phyloP scores from a whole-genome alignment of 2,888 invertebrate genomes.

The Oxystoma pomonae region DNA sequence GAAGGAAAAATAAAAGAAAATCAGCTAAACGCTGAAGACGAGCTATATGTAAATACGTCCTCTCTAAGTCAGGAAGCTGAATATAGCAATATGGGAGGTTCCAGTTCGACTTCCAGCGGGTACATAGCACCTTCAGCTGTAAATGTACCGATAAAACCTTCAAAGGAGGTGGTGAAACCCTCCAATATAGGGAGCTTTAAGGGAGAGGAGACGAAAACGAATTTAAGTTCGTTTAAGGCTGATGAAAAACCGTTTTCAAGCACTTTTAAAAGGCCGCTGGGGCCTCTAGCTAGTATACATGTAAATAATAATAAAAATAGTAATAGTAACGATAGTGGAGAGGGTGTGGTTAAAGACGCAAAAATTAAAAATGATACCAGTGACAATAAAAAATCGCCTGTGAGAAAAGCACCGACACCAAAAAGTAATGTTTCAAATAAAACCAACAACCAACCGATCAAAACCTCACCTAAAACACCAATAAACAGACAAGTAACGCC shows the following conservation, averaged over 20 bases:
- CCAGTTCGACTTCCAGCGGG: conserved; percentile 66
- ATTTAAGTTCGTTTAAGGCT: conserved; percentile 37
- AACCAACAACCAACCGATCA: conserved; percentile 12
- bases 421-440: background rate
- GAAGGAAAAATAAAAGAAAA: conserved; percentile 34
- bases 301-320: conserved; percentile 9
- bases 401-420: conserved; percentile 30
- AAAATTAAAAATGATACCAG: conserved; percentile 23
- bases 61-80: conserved; percentile 50
- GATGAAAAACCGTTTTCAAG: conserved; percentile 33
- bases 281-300: conserved; percentile 28
- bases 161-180: conserved; percentile 31
- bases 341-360: conserved; percentile 10
- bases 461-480: conserved; percentile 21
- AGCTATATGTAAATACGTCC: conserved; percentile 61
- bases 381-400: conserved; percentile 22
- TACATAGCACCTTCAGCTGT: conserved; percentile 70
- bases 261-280: conserved; percentile 32
- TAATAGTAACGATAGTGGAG: conserved; percentile 9
- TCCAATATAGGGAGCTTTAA: conserved; percentile 10
- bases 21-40: conserved; percentile 37
- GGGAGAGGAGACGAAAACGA: conserved; percentile 25
- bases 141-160: conserved; percentile 55
- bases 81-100: conserved; percentile 58
- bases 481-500: conserved; percentile 44